Evolutionary conservation across 2,113 vertebrate species (phyloP), one percentile per base, ranked within the genome.

Genomic region (Entelurus aequoreus): DNA sequence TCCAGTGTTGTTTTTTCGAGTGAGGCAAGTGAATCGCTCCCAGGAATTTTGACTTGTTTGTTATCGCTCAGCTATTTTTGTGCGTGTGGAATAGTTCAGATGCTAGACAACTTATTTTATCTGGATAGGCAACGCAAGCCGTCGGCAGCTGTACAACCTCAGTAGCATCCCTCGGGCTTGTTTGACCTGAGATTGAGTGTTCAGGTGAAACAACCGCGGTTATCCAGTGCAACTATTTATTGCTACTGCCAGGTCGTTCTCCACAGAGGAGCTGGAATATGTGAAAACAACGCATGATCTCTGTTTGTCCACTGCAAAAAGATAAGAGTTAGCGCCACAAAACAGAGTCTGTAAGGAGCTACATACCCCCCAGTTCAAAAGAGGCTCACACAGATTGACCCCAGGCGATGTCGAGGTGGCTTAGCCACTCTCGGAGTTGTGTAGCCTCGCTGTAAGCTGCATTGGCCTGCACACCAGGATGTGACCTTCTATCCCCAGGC

Each of bases 151-250:
- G 21, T 19, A 38, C 12, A 21, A 58, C 55, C 57, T 71, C 54
- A 63, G 59, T 55, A 35, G 44, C 61, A 21, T 52, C 54, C 64
- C 52, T 49, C 63, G 13, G 66, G 61, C 61, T 59, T 74, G 62
- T 76, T 69, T 77, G 69, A 68, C 60, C 49, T 53, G 65, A 65
- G 60, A 65, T 12, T 72, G 66, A 77, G 61, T 71, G 71, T 60
- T 80, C 73, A 79, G 77, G 77, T 76, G 70, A 74, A 81, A 80
- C 69, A 78, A 77, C 72, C 73, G 66, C 15, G 47, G 61, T 77
- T 65, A 76, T 81, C 61, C 67, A 51, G 68, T 68, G 42, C 55
- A 69, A 46, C 75, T 76, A 68, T 83, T 83, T 79, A 84, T 73
- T 80, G 69, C 71, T 64, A 52, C 63, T n/a, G 54, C 54, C 58